Evolutionary conservation across 2,888 invertebrate species (phyloP).

Genomic region (Athalia rosae): DNA sequence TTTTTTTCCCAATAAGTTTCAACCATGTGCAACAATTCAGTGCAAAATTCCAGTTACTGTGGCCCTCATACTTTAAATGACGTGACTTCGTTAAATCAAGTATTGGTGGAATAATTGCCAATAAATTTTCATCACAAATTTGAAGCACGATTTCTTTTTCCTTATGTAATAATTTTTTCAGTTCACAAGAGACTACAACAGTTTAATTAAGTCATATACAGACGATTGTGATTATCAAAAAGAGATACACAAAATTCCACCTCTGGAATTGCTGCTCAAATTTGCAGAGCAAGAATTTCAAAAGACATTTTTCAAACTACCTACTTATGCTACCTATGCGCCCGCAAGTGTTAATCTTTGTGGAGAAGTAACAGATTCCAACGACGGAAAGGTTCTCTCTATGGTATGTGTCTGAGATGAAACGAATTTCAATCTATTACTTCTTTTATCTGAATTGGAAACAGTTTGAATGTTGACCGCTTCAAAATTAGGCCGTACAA

Average conservation of each 20-base stretch:
- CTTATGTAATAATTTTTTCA: background rate
- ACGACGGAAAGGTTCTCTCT: slow-evolving; percentile 50
- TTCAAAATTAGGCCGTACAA: slow-evolving; percentile 53
- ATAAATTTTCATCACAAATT: background rate
- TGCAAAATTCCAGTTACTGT: slow-evolving; percentile 20
- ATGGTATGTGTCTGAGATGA: slow-evolving; percentile 45
- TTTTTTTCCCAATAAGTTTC: background rate
- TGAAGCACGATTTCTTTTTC: background rate
- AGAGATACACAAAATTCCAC: slow-evolving; percentile 15
- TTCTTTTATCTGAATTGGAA: background rate
- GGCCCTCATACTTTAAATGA: slow-evolving; percentile 26
- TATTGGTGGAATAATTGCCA: background rate
- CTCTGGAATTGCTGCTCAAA: slow-evolving; percentile 16
- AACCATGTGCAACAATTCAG: slow-evolving; percentile 30
- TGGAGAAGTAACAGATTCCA: slow-evolving; percentile 46
- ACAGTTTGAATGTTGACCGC: background rate
- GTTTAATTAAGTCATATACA: slow-evolving; percentile 7
- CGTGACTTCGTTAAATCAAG: slow-evolving; percentile 19
- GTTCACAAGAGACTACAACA: slow-evolving; percentile 4
- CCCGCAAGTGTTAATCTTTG: slow-evolving; percentile 48
- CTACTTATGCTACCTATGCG: slow-evolving; percentile 50
- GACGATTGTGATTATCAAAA: slow-evolving; percentile 26
- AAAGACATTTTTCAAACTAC: slow-evolving; percentile 5
- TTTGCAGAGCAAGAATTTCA: slow-evolving; percentile 20
- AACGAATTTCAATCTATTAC: background rate